Base-by-base conservation (phyloP, 1,140 invertebrate species). In the Hypothenemus hampei region DNA sequence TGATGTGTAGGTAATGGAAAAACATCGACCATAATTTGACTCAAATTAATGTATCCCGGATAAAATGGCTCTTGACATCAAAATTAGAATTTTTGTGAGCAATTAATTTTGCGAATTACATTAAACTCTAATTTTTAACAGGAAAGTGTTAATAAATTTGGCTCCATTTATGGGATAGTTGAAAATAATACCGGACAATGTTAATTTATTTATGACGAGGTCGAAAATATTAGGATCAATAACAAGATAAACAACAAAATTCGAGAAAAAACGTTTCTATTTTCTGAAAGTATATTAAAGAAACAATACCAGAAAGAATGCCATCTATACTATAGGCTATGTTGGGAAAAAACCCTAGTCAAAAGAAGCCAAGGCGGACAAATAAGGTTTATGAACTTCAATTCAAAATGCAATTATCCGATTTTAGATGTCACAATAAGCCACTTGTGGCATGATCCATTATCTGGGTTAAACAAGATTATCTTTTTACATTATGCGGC, bases 21-120 rank as follows among this genome's bases (percentile, higher is more conserved):
- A 31, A 11, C 10, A 31, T 31, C 13, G 26, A 8, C 26, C 13
- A 31, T 11, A 31, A 31, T 31, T 11, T 8, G 3, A 31, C n/a
- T n/a, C n/a, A 40, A 40, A 40, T 40, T 40, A 21, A 40, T 40
- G 18, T 40, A 20, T 40, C 41, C 16, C 41, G 16, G 3, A 24
- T n/a, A 26, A 44, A 44, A 44, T 44, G 23, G 18, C 15, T 23
- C 41, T 44, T 44, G 41, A 44, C 41, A 44, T 21, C 21, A 23
- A 23, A 44, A 44, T 44, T 44, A 44, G 26, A 44, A 44, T 44
- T 44, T 16, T 13, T 21, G n/a, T n/a, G n/a, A 44, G 41, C 41
- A 44, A 44, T 44, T 44, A 44, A 44, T 44, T 44, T 26, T 10
- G 22, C 41, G 19, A 26, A 44, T n/a, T 44, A 26, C 41, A 44